Evolutionary conservation across 2,797 vertebrate species (phyloP), one percentile per base, ranked within the genome.

Genomic region (Gephyroberyx darwinii): DNA sequence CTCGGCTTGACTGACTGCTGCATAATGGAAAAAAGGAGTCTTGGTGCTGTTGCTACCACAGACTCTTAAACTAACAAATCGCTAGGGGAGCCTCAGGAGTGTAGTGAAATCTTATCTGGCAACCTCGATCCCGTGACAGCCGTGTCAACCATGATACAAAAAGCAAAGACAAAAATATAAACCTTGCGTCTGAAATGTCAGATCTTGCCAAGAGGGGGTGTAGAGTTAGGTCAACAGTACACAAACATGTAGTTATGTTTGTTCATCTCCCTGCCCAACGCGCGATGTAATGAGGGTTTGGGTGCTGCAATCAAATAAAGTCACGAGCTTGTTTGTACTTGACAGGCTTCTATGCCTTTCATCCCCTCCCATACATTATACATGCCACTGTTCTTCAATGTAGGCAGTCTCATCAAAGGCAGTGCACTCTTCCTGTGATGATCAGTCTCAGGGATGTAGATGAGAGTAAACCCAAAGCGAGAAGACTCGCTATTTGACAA

Each of bases 21-120:
- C 77, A 76, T 88, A 89, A 89, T 91, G 82, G 84, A 86, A 89
- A 92, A 90, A 89, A 87, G 76, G 79, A 84, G 88, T 85, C 71
- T 56, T 68, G 77, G 73, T 80, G 79, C 61, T 43, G 53, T 64
- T n/a, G 51, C 57, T 37, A 54, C 74, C 69, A 2, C 37, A 45
- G 69, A 81, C 79, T 83, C 84, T 16, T 45, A 80, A 77, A 81
- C 74, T 80, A 82, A 81, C 83, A 88, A 90, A 88, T 83, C 45
- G 82, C 83, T 84, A 5, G 0, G 64, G 79, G 84, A 74, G 65
- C 45, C 51, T 55, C 45, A 64, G 78, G 80, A 63, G 69, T 65
- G 65, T 41, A 20, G 79, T 59, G 67, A 84, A 86, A 84, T 54
- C 53, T 43, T 69, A 51, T 84, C 79, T 70, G 78, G 77, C 73